These are phyloP conservation scores for Dryomyza anilis DNA, from an alignment of 2,888 invertebrate species.

Conservation along the genomic window DNA sequence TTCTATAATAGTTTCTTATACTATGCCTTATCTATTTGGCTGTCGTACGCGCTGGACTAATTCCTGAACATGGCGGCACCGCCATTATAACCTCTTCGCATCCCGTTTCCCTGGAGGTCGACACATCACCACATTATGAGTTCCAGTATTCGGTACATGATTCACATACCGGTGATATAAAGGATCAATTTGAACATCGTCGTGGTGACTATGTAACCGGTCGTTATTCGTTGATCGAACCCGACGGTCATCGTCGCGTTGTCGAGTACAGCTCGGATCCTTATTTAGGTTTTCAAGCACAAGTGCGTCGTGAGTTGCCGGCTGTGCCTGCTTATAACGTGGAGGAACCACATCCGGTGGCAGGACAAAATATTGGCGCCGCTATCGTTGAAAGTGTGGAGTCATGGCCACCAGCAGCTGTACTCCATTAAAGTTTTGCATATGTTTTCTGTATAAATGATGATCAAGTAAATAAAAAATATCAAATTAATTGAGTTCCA, in stretches of 20 bases:
- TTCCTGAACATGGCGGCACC: slow-evolving; percentile 5
- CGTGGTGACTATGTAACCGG: slow-evolving; percentile 59
- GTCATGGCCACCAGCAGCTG: too few species aligned
- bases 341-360: slow-evolving; percentile 22
- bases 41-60: background rate
- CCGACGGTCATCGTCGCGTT: slow-evolving; percentile 58
- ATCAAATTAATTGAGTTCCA: too few species aligned
- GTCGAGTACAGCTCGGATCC: slow-evolving; percentile 60
- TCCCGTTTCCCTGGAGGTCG: slow-evolving; percentile 34
- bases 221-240: slow-evolving; percentile 58
- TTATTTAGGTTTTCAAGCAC: slow-evolving; percentile 57
- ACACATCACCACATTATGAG: slow-evolving; percentile 56
- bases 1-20: background rate
- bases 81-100: slow-evolving; percentile 1
- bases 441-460: too few species aligned
- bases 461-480: too few species aligned
- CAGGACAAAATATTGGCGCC: slow-evolving; percentile 30
- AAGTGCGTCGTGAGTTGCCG: slow-evolving; percentile 54
- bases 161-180: slow-evolving; percentile 58
- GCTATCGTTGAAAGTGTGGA: too few species aligned
- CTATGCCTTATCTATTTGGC: background rate
- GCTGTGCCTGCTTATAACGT: slow-evolving; percentile 38
- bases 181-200: slow-evolving; percentile 60
- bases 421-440: too few species aligned
- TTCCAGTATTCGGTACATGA: slow-evolving; percentile 60